phyloP scores from a whole-genome alignment of 2,888 invertebrate genomes.

The Campoletis raptor region DNA sequence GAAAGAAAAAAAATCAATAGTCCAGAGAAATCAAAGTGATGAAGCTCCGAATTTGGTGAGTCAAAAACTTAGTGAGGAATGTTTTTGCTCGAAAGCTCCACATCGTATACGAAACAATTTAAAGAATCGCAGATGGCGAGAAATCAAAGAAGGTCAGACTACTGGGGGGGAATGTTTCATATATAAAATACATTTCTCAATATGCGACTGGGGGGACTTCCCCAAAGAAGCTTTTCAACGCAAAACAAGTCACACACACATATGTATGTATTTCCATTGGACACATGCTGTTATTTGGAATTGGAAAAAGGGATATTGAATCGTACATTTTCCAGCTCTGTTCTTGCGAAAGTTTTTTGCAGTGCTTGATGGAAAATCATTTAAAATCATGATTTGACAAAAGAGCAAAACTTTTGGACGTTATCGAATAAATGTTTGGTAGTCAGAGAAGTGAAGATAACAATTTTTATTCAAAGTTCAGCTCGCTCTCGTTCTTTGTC shows the following conservation, averaged over 20 bases:
- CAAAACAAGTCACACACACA: neutral
- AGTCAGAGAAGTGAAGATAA: neutral
- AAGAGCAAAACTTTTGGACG: neutral
- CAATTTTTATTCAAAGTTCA: neutral
- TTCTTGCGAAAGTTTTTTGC: neutral
- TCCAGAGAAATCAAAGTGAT: neutral
- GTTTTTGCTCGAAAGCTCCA: neutral
- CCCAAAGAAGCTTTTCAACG: conserved; percentile 2
- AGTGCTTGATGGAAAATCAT: neutral
- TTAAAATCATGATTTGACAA: neutral
- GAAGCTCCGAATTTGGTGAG: neutral
- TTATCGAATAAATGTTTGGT: neutral
- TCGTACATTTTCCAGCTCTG: neutral
- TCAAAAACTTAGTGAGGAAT: neutral
- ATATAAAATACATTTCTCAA: conserved; percentile 23
- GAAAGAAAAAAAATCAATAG: neutral
- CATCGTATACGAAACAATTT: conserved; percentile 1
- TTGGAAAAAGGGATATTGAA: conserved; percentile 11
- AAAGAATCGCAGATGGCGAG: conserved; percentile 17
- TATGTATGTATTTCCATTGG: neutral
- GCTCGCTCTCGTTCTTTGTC: neutral
- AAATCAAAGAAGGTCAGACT: conserved; percentile 13
- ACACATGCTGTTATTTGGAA: neutral
- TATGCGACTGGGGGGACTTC: neutral
- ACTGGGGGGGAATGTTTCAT: conserved; percentile 7